Percentiles rank a stretch among this genome's conserved stretches.
Evolutionary conservation across 1,140 invertebrate genomes (phyloP).

Genomic region (Atta colombica): DNA sequence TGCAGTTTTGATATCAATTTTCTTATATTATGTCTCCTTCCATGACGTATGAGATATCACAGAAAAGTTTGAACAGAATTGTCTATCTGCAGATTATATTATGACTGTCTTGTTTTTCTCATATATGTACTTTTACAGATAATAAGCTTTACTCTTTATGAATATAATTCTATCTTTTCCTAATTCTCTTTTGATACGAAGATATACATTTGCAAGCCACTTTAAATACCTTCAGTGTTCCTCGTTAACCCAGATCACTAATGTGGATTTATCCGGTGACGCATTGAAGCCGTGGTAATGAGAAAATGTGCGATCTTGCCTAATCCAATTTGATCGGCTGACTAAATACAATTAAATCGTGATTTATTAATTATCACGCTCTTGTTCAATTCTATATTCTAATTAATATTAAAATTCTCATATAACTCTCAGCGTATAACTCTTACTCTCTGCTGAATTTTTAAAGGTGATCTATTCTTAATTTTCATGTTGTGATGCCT

Average conservation of each 20-base stretch:
- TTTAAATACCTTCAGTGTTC: neutral
- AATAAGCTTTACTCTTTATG: neutral
- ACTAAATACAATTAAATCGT: neutral
- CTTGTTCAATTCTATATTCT: conserved; percentile 13
- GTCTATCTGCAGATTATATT: neutral
- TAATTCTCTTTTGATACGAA: neutral
- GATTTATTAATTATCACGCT: conserved; percentile 25
- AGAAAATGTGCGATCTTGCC: conserved; percentile 29
- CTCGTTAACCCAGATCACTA: conserved; percentile 39
- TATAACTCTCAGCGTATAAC: neutral
- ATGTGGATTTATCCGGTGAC: conserved; percentile 26
- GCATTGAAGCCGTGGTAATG: neutral
- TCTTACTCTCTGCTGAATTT: neutral
- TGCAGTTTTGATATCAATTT: neutral
- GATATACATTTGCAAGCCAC: neutral
- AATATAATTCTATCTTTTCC: neutral
- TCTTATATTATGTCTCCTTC: neutral
- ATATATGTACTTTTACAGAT: neutral
- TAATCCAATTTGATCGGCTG: conserved; percentile 8
- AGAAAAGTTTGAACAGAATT: neutral
- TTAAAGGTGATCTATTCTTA: conserved; percentile 18
- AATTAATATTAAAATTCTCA: conserved; percentile 33
- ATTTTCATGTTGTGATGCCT: neutral
- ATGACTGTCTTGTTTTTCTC: neutral
- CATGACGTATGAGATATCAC: neutral